Conservation (phyloP, 2,797 vertebrate species). For the Meda fulgida region DNA sequence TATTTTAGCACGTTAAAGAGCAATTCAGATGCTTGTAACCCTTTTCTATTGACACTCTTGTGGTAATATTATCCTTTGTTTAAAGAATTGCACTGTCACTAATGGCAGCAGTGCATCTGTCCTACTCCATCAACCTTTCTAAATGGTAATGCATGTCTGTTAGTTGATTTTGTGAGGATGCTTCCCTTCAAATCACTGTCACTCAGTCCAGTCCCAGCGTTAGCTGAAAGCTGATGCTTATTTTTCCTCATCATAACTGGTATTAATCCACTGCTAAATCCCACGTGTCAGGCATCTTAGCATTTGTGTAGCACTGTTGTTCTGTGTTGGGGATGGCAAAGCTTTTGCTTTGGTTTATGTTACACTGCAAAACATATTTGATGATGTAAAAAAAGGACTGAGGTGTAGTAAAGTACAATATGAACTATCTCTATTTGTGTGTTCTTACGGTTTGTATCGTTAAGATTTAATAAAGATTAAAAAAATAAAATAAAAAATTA, state of each 20-base stretch:
- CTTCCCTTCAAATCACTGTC: slow-evolving; percentile 3
- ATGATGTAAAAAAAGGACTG: neutral
- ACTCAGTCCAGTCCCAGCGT: neutral
- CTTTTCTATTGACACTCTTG: neutral
- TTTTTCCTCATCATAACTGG: neutral
- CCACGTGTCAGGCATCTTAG: neutral
- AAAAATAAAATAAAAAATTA: no score
- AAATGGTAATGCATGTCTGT: neutral
- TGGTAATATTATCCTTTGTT: neutral
- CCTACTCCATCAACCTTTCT: neutral
- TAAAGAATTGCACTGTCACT: neutral
- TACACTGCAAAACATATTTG: neutral
- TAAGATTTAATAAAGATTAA: no score
- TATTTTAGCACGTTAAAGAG: neutral
- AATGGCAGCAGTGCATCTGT: neutral
- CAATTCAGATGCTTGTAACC: neutral
- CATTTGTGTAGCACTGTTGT: neutral
- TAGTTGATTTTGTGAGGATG: neutral
- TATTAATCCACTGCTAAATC: neutral
- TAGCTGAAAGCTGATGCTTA: slow-evolving; percentile 11
- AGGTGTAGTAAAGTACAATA: neutral
- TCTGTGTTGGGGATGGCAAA: neutral
- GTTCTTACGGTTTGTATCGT: no score
- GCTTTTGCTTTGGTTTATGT: neutral
- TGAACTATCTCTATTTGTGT: no score